phyloP scores from a whole-genome alignment of 2,888 invertebrate species.

The Spilosoma lubricipeda region DNA sequence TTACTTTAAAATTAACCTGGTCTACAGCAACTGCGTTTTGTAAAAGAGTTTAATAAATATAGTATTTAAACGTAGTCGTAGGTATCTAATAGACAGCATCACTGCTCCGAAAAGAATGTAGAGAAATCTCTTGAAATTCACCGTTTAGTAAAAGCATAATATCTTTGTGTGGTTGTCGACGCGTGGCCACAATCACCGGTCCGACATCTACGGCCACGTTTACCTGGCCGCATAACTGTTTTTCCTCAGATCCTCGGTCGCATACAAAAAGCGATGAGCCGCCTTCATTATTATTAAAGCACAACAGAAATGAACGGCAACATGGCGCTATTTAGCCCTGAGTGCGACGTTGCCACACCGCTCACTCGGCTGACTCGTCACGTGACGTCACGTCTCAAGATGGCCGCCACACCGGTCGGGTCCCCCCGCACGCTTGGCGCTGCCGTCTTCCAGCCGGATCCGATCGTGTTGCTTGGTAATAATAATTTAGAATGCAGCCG shows the following conservation, averaged over 20 bases:
- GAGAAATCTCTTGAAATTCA: neutral
- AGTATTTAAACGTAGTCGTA: neutral
- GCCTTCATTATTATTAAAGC: constrained; percentile 78
- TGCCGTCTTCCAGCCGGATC: constrained; percentile 80
- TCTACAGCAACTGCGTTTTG: neutral
- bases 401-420: constrained; percentile 83
- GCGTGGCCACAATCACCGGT: constrained; percentile 46
- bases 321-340: constrained; percentile 63
- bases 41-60: no score
- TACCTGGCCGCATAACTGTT: constrained; percentile 84
- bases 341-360: constrained; percentile 80
- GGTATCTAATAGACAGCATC: neutral
- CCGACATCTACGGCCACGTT: constrained; percentile 62
- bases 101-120: neutral
- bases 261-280: constrained; percentile 78
- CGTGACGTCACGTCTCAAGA: constrained; percentile 87
- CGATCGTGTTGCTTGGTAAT: constrained; percentile 77
- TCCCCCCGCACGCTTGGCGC: constrained; percentile 74
- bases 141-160: constrained; percentile 14
- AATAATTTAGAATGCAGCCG: constrained; percentile 82
- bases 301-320: constrained; percentile 76
- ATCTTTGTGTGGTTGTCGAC: constrained; percentile 23
- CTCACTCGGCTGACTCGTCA: constrained; percentile 84
- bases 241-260: constrained; percentile 74
- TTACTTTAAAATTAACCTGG: neutral